Percentiles rank a stretch among this genome's conserved stretches.
These are phyloP conservation scores for human DNA, from an alignment of 2,113 vertebrate genomes.

Conservation along the genomic window DNA sequence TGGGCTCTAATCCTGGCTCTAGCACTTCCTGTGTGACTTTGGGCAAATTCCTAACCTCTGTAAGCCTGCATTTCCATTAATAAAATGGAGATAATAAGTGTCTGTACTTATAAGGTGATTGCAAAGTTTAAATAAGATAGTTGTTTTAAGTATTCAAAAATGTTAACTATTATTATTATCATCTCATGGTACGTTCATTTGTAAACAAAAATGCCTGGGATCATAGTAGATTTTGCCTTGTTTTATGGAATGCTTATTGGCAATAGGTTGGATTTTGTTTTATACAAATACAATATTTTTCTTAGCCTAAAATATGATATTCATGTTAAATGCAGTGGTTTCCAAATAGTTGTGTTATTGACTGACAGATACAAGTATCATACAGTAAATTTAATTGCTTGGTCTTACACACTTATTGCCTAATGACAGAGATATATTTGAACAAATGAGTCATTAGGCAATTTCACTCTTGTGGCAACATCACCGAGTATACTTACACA, in stretches of 20 bases:
- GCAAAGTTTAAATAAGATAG: neutral
- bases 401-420: neutral
- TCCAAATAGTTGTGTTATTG: neutral
- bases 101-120: neutral
- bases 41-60: neutral
- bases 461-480: neutral
- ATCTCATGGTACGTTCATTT: neutral
- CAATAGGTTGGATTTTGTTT: conserved; percentile 3
- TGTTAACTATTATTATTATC: neutral
- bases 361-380: neutral
- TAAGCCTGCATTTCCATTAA: neutral
- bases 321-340: neutral
- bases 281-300: neutral
- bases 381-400: neutral
- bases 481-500: neutral
- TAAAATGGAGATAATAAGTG: neutral
- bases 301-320: neutral
- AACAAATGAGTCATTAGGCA: neutral
- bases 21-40: neutral
- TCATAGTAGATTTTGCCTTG: neutral
- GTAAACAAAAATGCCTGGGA: neutral
- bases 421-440: neutral
- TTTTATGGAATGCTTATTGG: neutral
- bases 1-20: neutral
- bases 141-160: neutral